Conservation (phyloP, 2,888 invertebrate genomes). For the Rhagonycha fulva region DNA sequence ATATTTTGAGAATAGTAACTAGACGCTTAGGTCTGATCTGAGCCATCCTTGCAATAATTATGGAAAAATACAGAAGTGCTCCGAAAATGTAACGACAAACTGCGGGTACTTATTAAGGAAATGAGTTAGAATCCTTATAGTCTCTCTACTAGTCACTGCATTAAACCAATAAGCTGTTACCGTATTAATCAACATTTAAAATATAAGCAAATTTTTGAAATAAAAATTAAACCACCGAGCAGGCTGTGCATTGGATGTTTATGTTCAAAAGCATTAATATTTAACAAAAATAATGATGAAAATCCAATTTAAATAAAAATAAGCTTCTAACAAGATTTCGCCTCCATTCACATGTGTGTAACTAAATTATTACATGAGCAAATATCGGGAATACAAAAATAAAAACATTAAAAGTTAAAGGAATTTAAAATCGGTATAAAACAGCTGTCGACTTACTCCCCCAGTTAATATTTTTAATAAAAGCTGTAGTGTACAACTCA, state of each 20-base stretch:
- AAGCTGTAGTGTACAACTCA: conserved; percentile 2
- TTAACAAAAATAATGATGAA: not conserved
- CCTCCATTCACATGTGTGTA: not conserved
- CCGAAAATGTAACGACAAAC: no score
- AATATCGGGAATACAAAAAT: not conserved
- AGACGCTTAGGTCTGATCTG: no score
- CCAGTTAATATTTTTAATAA: not conserved
- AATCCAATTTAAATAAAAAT: not conserved
- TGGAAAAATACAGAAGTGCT: no score
- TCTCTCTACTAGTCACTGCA: no score
- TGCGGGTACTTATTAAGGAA: no score
- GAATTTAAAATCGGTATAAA: not conserved
- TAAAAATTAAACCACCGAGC: not conserved
- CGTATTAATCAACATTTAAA: not conserved
- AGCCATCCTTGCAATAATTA: no score
- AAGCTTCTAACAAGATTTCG: not conserved
- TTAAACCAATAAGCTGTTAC: no score
- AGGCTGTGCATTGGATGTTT: not conserved
- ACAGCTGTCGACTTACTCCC: not conserved
- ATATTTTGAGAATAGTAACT: no score
- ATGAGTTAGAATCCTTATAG: no score
- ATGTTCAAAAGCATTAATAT: not conserved
- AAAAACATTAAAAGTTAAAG: not conserved
- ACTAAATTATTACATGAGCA: not conserved
- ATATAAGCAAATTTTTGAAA: not conserved